phyloP scores from a whole-genome alignment of 1,140 invertebrate species.

The Schlechtendalia chinensis region DNA sequence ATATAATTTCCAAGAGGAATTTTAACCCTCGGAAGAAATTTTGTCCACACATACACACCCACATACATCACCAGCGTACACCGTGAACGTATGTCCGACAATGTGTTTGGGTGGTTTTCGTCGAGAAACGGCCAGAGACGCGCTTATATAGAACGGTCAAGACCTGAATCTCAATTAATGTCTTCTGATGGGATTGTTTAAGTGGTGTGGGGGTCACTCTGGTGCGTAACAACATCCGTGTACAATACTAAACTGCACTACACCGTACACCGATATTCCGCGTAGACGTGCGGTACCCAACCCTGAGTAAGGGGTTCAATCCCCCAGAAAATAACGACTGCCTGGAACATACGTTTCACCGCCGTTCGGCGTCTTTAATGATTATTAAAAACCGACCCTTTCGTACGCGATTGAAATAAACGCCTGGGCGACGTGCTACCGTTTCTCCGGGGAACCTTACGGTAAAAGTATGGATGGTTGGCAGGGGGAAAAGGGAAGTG shows the following conservation, averaged over 20 bases:
- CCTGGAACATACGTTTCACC: conserved; percentile 28
- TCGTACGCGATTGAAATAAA: conserved; percentile 49
- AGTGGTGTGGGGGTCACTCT: background rate
- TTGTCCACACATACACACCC: background rate
- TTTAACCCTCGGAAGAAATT: conserved; percentile 33
- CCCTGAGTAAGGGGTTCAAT: too few relatives aligned
- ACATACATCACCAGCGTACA: too few relatives aligned
- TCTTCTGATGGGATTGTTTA: conserved; percentile 46
- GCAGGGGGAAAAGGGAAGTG: too few relatives aligned
- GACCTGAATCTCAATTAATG: conserved; percentile 50
- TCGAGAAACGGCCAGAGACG: background rate
- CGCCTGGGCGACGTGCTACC: conserved; percentile 19
- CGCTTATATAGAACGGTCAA: background rate
- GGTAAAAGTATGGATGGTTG: too few relatives aligned
- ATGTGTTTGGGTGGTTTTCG: background rate
- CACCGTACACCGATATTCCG: background rate
- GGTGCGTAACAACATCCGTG: background rate
- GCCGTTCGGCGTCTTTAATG: conserved; percentile 8
- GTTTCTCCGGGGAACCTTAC: background rate
- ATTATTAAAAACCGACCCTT: conserved; percentile 50
- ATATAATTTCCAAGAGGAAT: conserved; percentile 43
- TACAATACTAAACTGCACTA: background rate
- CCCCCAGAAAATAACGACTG: conserved; percentile 27
- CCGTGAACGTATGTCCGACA: too few relatives aligned
- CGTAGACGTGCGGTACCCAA: too few relatives aligned